Base-by-base conservation (phyloP, 1,140 invertebrate genomes). In the Polyergus mexicanus region DNA sequence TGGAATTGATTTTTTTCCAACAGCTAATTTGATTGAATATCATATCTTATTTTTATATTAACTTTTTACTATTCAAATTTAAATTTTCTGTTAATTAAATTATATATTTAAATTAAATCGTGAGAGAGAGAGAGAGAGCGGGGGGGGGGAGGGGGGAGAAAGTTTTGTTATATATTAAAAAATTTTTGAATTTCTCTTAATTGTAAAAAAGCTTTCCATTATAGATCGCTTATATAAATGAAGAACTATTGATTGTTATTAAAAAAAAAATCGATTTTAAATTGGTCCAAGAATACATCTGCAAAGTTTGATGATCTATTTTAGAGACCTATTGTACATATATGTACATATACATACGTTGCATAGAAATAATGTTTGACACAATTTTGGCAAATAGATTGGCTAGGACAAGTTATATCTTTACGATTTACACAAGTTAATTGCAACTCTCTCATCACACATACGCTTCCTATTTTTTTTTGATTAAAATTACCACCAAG, bases 301-400 rank as follows among this genome's bases (percentile, higher is more conserved):
- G 47, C 60, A 47, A 77, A 65, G 6, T 35, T 77, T 65, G 25
- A 65, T 51, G 11, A 77, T 16, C 60, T 77, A 77, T 77, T 80
- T 69, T 11, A 38, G 44, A 80, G 54, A 69, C 16, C 6, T 28
- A 69, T 80, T 80, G 25, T 47, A 72, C n/a, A 62, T 47, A 44
- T 47, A 72, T 58, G 62, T 56, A 80, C 63, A 80, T 38, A 28
- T 56, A 69, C 65, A 90, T 90, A 88, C 87, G 89, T 91, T 88
- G 91, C 91, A 93, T 93, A 92, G 92, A 93, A 93, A 93, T 92
- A 92, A 93, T 86, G 85, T 93, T 93, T 93, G 93, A 93, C 92
- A 93, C 92, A 86, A 91, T 92, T 93, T 93, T 93, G 93, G 92
- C 93, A 86, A 56, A 86, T 89, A 91, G 72, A 88, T 90, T 92